Percentiles rank a stretch among this genome's conserved stretches.
Conservation (phyloP, 2,113 vertebrate species). For the Pomatostomus ruficeps region DNA sequence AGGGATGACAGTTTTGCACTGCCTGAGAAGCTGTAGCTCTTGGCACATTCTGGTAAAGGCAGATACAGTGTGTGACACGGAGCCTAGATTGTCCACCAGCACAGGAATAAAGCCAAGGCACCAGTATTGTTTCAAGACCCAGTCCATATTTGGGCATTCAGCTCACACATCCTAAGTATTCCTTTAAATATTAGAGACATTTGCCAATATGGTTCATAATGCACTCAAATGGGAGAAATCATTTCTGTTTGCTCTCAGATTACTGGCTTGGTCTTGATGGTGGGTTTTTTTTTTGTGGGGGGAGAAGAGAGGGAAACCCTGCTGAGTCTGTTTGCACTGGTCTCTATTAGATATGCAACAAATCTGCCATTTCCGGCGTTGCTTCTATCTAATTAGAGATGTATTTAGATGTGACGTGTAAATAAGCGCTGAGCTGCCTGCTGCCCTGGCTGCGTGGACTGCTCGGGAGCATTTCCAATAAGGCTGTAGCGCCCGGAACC, state of each 20-base stretch:
- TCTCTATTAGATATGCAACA: conserved; percentile 70
- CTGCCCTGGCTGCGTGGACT: conserved; percentile 54
- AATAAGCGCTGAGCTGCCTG: conserved; percentile 64
- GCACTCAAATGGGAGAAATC: conserved; percentile 12
- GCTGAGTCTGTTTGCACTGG: conserved; percentile 48
- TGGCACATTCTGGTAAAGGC: neutral
- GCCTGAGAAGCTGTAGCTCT: neutral
- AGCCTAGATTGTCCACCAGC: conserved; percentile 36
- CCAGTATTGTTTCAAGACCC: conserved; percentile 53
- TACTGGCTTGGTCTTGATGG: conserved; percentile 1
- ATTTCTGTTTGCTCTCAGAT: neutral
- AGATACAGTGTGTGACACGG: neutral
- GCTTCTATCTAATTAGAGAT: conserved; percentile 71
- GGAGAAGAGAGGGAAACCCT: conserved; percentile 5
- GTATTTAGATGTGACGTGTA: conserved; percentile 71
- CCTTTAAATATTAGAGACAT: conserved; percentile 58
- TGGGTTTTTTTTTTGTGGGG: neutral
- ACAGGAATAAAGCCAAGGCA: conserved; percentile 40
- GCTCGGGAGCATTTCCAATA: conserved; percentile 72
- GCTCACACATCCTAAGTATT: conserved; percentile 53
- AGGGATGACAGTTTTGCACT: neutral
- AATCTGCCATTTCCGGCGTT: conserved; percentile 70
- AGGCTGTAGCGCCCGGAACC: conserved; percentile 68
- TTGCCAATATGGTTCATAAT: conserved; percentile 16
- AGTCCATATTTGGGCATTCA: conserved; percentile 61